These are phyloP conservation scores for Lagopus leucura DNA, from an alignment of 2,113 vertebrate species.

Conservation along the genomic window DNA sequence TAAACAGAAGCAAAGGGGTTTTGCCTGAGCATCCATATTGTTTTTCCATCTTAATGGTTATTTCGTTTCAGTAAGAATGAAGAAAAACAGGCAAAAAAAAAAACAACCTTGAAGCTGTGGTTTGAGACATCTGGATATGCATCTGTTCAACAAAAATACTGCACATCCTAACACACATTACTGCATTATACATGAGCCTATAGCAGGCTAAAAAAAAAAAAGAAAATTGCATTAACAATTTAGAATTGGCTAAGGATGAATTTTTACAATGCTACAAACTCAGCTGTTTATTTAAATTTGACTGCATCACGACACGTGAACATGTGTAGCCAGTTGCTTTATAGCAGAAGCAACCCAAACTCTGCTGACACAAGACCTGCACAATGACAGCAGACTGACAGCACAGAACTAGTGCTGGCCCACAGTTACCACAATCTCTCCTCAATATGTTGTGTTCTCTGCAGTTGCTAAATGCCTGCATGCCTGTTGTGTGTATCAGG, in stretches of 20 bases:
- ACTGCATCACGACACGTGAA: conserved; percentile 48
- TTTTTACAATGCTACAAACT: conserved; percentile 35
- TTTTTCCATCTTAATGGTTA: background rate
- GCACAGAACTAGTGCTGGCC: background rate
- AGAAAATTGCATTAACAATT: conserved; percentile 59
- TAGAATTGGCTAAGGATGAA: conserved; percentile 44
- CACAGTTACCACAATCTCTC: background rate
- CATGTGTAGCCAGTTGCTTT: conserved; percentile 38
- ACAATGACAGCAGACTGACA: background rate
- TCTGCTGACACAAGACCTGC: background rate
- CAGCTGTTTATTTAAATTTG: conserved; percentile 46
- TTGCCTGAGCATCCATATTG: background rate
- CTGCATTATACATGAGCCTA: conserved; percentile 70
- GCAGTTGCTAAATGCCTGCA: background rate
- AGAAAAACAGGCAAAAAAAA: conserved; percentile 10
- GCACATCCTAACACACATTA: conserved; percentile 48
- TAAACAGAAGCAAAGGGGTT: background rate
- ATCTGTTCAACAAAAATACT: conserved; percentile 67
- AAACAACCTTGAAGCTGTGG: background rate
- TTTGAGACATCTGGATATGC: conserved; percentile 61
- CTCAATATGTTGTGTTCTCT: background rate
- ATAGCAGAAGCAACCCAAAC: conserved; percentile 27
- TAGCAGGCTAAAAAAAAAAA: conserved; percentile 43
- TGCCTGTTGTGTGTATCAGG: background rate
- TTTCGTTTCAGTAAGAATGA: conserved; percentile 6